phyloP scores from a whole-genome alignment of 2,888 invertebrate species.

The Agrotis ipsilon region DNA sequence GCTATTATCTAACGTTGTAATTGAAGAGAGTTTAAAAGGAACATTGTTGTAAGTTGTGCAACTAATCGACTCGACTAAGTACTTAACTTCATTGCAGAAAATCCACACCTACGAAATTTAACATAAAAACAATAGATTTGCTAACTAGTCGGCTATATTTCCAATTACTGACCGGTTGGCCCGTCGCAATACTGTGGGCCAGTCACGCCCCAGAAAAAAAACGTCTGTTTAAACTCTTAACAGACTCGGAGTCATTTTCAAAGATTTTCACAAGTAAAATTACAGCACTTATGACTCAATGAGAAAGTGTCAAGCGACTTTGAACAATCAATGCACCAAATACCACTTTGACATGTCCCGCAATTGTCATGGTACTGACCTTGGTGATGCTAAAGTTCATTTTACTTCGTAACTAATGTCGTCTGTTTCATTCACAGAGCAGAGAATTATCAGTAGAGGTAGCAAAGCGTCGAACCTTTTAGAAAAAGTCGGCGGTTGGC shows the following conservation, averaged over 20 bases:
- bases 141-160: no score
- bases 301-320: slow-evolving; percentile 3
- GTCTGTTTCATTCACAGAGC: slow-evolving; percentile 88
- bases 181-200: no score
- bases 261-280: no score
- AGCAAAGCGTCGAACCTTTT: slow-evolving; percentile 85
- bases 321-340: background rate
- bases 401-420: slow-evolving; percentile 57
- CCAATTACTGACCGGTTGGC: no score
- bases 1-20: background rate
- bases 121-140: no score
- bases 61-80: background rate
- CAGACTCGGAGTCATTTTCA: no score
- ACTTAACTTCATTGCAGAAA: background rate
- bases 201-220: no score
- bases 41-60: background rate
- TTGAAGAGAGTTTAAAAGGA: background rate
- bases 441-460: slow-evolving; percentile 89
- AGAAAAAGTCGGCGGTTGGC: slow-evolving; percentile 88
- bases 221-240: no score
- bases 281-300: background rate
- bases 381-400: slow-evolving; percentile 2
- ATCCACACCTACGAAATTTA: background rate
- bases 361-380: background rate
- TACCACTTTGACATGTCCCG: background rate